Percentiles rank a stretch among this genome's conserved stretches.
Conservation (phyloP, 37 sponge, comb jelly and placozoan species). For the Lycopodina hypogea region DNA sequence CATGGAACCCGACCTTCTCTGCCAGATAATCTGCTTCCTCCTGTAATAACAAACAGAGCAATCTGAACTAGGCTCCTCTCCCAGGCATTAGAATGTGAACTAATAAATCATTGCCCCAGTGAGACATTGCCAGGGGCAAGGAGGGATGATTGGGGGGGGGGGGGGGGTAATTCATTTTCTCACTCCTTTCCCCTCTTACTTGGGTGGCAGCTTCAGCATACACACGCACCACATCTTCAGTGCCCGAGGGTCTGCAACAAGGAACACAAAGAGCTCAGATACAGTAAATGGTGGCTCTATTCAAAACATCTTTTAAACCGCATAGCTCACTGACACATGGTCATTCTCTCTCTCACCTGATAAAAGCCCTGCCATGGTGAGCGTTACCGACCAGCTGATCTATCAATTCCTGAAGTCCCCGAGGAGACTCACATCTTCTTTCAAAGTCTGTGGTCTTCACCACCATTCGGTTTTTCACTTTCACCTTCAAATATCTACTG, state of each 20-base stretch:
- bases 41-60: slow-evolving; percentile 1
- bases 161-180: background rate
- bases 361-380: slow-evolving; percentile 69
- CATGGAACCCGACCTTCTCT: slow-evolving; percentile 31
- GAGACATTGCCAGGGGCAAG: background rate
- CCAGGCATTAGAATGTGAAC: no score
- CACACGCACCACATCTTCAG: slow-evolving; percentile 95
- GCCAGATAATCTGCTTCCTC: slow-evolving; percentile 54
- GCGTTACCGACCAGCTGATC: slow-evolving; percentile 52
- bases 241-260: slow-evolving; percentile 86
- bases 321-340: background rate
- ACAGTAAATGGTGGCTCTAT: background rate
- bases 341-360: slow-evolving; percentile 53
- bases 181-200: slow-evolving; percentile 26
- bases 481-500: slow-evolving; percentile 79
- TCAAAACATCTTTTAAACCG: background rate
- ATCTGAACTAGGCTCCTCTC: background rate
- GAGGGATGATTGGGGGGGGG: no score
- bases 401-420: slow-evolving; percentile 75
- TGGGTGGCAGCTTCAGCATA: slow-evolving; percentile 93
- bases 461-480: slow-evolving; percentile 70
- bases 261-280: background rate
- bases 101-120: no score
- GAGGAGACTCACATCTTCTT: slow-evolving; percentile 59
- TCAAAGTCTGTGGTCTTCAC: slow-evolving; percentile 83